phyloP scores from a whole-genome alignment of 2,113 vertebrate species.

The Pelobates fuscus region DNA sequence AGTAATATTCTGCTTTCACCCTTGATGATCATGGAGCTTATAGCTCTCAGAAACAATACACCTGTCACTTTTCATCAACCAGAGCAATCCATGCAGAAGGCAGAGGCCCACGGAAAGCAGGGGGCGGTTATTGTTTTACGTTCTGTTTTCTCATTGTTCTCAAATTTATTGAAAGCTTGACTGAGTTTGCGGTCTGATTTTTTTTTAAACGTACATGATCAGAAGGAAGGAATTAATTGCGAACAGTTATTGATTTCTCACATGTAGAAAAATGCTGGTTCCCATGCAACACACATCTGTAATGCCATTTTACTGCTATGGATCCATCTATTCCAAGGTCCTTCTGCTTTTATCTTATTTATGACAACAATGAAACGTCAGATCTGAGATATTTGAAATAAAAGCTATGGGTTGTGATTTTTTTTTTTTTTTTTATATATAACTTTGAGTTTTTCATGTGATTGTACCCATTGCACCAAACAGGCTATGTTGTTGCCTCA shows the following conservation, averaged over 20 bases:
- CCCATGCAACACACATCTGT: slow-evolving; percentile 66
- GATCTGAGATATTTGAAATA: no score
- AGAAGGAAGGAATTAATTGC: slow-evolving; percentile 76
- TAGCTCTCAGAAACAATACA: slow-evolving; percentile 96
- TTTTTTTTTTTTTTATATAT: no score
- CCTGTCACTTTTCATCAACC: slow-evolving; percentile 94
- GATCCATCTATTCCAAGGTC: neutral
- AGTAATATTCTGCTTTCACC: slow-evolving; percentile 90
- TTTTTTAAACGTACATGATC: slow-evolving; percentile 70
- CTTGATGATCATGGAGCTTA: slow-evolving; percentile 93
- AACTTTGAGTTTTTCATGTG: no score
- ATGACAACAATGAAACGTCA: no score
- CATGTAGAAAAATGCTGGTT: slow-evolving; percentile 59
- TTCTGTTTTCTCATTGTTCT: slow-evolving; percentile 80
- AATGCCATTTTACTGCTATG: slow-evolving; percentile 63
- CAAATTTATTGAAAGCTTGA: slow-evolving; percentile 79
- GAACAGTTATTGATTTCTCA: slow-evolving; percentile 67
- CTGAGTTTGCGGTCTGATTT: slow-evolving; percentile 70
- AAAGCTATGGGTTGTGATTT: no score
- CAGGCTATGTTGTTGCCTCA: no score
- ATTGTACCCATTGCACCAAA: no score
- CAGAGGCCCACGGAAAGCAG: slow-evolving; percentile 80
- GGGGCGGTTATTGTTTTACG: slow-evolving; percentile 84
- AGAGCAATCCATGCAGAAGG: slow-evolving; percentile 92
- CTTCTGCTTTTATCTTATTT: neutral